Conservation (phyloP, 2,888 invertebrate species). For the Ophraella communa region DNA sequence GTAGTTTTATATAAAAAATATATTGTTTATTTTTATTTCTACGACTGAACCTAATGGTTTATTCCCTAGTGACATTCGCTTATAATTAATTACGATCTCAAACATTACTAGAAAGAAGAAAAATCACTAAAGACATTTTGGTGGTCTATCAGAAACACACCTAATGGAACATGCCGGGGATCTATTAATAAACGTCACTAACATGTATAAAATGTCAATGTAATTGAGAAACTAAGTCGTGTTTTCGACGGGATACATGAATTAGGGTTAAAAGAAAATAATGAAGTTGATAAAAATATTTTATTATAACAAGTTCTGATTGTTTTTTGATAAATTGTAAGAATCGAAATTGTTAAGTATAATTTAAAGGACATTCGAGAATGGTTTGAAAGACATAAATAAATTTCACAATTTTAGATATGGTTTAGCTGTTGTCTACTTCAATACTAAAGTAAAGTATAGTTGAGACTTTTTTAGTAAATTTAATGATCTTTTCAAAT, state of each 20-base stretch:
- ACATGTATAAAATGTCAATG: constrained; percentile 39
- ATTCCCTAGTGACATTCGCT: neutral
- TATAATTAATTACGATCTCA: constrained; percentile 30
- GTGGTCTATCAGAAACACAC: constrained; percentile 43
- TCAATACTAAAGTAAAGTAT: too few relatives aligned
- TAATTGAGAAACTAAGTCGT: constrained; percentile 32
- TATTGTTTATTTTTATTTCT: too few relatives aligned
- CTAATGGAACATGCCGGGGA: constrained; percentile 41
- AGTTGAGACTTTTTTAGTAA: too few relatives aligned
- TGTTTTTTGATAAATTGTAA: neutral
- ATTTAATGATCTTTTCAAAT: too few relatives aligned
- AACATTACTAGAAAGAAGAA: constrained; percentile 36
- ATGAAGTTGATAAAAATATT: constrained; percentile 12
- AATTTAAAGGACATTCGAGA: neutral
- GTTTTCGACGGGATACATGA: constrained; percentile 29
- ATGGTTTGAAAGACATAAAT: neutral
- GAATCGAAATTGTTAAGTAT: neutral
- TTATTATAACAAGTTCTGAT: neutral
- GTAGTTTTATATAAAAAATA: too few relatives aligned
- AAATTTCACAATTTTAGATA: too few relatives aligned
- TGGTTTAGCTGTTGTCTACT: too few relatives aligned
- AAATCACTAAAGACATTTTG: constrained; percentile 39
- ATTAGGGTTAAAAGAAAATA: constrained; percentile 15
- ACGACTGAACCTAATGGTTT: neutral
- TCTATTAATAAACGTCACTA: constrained; percentile 45